Percentiles rank a stretch among this genome's conserved stretches.
These are phyloP conservation scores for Orientallactaga sibirica DNA, from an alignment of 2,797 vertebrate species.

Conservation along the genomic window DNA sequence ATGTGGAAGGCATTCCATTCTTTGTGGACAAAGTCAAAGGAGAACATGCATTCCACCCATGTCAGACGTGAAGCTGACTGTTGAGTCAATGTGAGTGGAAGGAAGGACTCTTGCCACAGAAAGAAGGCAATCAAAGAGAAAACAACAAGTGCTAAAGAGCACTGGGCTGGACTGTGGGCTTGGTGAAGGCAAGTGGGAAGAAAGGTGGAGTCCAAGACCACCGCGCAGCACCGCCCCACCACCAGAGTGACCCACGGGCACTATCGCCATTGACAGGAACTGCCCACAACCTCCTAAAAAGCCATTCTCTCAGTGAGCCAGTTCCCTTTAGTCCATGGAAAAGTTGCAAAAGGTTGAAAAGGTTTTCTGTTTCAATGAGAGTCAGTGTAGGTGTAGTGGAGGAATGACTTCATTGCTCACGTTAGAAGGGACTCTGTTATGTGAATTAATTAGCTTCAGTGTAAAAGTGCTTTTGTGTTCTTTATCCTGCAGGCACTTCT, in stretches of 20 bases:
- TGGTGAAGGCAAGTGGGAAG: too few species aligned
- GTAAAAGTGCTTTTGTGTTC: constrained; percentile 52
- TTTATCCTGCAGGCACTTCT: constrained; percentile 94
- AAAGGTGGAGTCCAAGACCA: too few species aligned
- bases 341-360: background rate
- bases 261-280: background rate
- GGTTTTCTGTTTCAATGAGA: background rate
- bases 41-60: background rate
- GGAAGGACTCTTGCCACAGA: background rate
- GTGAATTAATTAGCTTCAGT: background rate
- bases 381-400: background rate
- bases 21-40: background rate
- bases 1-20: background rate
- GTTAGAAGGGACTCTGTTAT: background rate
- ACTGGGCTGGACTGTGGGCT: background rate
- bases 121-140: background rate
- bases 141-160: background rate
- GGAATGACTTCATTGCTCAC: background rate
- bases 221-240: background rate
- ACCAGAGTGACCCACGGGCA: background rate
- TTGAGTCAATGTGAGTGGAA: background rate
- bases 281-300: background rate
- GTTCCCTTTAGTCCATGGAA: constrained; percentile 2
- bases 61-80: background rate
- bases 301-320: background rate